A percentile compares a stretch with the other conserved stretches of the same genome.
Evolutionary conservation across 2,797 vertebrate species (phyloP).

Genomic region (Adrianichthys oophorus): DNA sequence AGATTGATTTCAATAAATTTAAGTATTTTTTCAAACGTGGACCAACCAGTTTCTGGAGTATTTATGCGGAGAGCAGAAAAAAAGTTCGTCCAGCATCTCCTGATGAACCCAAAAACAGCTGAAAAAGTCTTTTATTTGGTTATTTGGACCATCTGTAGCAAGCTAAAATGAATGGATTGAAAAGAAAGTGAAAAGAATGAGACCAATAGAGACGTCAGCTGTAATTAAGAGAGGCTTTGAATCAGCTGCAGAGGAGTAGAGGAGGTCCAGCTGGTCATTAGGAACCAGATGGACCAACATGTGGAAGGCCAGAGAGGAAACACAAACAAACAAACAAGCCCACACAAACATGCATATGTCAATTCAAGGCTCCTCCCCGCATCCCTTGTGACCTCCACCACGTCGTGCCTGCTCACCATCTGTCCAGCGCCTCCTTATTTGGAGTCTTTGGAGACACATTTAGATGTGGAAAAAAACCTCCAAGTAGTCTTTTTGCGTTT

Average conservation of each 20-base stretch:
- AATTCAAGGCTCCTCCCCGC: conserved; percentile 3
- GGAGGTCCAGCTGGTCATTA: conserved; percentile 36
- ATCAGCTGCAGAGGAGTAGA: conserved; percentile 44
- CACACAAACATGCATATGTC: conserved; percentile 35
- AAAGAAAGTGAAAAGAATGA: not conserved
- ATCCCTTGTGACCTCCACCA: conserved; percentile 7
- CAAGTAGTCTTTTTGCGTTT: conserved; percentile 1
- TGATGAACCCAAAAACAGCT: too few relatives aligned
- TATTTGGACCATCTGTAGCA: conserved; percentile 40
- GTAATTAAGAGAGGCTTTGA: conserved; percentile 56
- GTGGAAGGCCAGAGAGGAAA: conserved; percentile 44
- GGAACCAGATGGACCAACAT: conserved; percentile 64
- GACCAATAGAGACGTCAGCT: conserved; percentile 60
- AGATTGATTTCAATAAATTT: too few relatives aligned
- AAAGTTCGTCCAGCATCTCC: too few relatives aligned
- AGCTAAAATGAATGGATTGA: conserved; percentile 6
- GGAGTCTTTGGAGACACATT: too few relatives aligned
- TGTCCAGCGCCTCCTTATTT: not conserved
- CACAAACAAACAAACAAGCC: conserved; percentile 16
- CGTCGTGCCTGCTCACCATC: conserved; percentile 14
- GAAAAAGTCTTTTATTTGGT: conserved; percentile 9
- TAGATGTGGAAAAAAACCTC: too few relatives aligned
- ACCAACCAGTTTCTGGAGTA: too few relatives aligned
- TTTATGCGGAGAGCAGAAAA: too few relatives aligned
- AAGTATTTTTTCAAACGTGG: too few relatives aligned